A percentile compares a stretch with the other conserved stretches of the same genome.
Evolutionary conservation across 1,140 invertebrate species (phyloP).

Genomic region (Gryon sp.): DNA sequence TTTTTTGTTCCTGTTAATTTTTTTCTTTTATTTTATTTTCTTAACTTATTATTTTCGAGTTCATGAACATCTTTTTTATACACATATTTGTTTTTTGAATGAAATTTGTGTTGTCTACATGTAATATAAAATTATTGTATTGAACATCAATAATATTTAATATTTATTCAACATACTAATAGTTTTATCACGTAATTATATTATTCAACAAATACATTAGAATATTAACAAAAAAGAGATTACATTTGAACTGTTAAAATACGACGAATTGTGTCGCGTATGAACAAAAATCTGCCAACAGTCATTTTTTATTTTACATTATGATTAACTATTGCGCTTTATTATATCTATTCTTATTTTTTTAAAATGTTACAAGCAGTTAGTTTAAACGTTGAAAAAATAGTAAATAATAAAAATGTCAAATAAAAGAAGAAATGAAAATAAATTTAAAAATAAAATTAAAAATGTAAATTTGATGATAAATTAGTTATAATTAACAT

Average conservation of each 20-base stretch:
- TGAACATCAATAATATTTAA: conserved; percentile 28
- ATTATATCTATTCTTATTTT: background rate
- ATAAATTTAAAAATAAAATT: too few species aligned
- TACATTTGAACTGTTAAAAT: conserved; percentile 25
- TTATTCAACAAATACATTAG: conserved; percentile 24
- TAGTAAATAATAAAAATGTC: too few species aligned
- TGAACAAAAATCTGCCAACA: conserved; percentile 27
- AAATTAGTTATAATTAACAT: too few species aligned
- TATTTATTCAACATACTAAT: conserved; percentile 27
- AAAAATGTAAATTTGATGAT: too few species aligned
- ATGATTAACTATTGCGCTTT: conserved; percentile 11
- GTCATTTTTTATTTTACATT: conserved; percentile 20
- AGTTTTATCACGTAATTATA: conserved; percentile 11
- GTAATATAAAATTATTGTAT: conserved; percentile 28
- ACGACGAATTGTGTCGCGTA: too few species aligned
- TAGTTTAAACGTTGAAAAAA: too few species aligned
- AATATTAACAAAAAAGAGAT: conserved; percentile 21
- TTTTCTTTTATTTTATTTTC: too few species aligned
- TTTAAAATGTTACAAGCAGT: too few species aligned
- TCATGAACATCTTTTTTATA: conserved; percentile 25
- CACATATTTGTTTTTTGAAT: conserved; percentile 14
- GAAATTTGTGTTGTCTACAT: conserved; percentile 18
- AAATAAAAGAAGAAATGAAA: too few species aligned
- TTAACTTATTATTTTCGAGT: conserved; percentile 19
- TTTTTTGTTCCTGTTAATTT: too few species aligned